These are phyloP conservation scores for Podarcis lilfordi DNA, from an alignment of 2,797 vertebrate genomes.

Conservation along the genomic window DNA sequence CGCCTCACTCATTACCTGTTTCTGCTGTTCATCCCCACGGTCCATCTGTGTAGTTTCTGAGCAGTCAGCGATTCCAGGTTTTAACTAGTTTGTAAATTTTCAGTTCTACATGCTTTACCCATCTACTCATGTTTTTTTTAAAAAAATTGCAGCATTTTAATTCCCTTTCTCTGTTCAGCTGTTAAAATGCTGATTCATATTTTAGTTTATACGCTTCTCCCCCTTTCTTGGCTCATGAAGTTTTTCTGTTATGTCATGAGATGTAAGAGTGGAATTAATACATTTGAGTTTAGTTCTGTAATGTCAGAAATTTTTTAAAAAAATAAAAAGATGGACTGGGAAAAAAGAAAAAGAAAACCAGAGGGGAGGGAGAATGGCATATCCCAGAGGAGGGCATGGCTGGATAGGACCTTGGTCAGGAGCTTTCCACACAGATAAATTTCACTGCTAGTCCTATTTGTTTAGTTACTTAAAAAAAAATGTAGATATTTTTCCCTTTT, in stretches of 20 bases:
- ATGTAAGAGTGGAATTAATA: conserved; percentile 88
- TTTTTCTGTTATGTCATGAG: conserved; percentile 80
- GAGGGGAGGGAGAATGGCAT: not conserved
- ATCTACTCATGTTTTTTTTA: conserved; percentile 84
- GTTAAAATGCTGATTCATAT: conserved; percentile 80
- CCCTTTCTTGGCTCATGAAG: conserved; percentile 76
- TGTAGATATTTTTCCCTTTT: not conserved
- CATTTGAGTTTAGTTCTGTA: conserved; percentile 92
- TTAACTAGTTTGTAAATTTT: conserved; percentile 88
- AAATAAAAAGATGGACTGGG: conserved; percentile 93
- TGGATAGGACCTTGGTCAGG: not conserved
- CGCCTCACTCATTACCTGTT: conserved; percentile 83
- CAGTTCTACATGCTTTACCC: conserved; percentile 84
- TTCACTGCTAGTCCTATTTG: not conserved
- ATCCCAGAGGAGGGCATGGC: not conserved
- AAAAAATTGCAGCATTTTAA: conserved; percentile 75
- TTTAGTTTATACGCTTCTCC: conserved; percentile 83
- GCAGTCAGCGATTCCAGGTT: conserved; percentile 86
- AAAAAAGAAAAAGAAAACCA: no score
- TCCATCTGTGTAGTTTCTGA: conserved; percentile 89
- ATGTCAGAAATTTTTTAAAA: conserved; percentile 87
- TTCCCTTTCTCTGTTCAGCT: conserved; percentile 75
- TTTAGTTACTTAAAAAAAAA: not conserved
- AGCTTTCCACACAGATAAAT: not conserved
- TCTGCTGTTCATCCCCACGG: conserved; percentile 88